phyloP scores from a whole-genome alignment of 2,888 invertebrate genomes.

The Epirrhoe alternata region DNA sequence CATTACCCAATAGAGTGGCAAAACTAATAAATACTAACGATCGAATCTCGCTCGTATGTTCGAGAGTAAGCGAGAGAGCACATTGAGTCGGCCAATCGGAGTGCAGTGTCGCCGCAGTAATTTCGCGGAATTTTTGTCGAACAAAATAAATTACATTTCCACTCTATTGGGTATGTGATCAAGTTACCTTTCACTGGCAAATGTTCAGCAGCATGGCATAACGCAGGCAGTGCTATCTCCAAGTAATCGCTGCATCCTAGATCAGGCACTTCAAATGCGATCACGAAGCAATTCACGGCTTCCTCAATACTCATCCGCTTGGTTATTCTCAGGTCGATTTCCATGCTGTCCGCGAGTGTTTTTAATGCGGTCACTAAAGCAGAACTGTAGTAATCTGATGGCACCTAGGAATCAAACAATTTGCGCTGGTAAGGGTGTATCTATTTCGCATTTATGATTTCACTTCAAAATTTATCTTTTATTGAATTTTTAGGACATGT shows the following conservation, averaged over 20 bases:
- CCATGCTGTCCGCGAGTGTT: conserved; percentile 89
- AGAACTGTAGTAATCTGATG: conserved; percentile 81
- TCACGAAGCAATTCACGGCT: conserved; percentile 86
- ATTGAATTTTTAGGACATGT: no score
- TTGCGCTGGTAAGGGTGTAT: not conserved
- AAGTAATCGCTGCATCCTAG: conserved; percentile 91
- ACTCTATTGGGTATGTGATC: no score
- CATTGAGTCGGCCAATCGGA: no score
- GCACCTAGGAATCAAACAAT: conserved; percentile 61
- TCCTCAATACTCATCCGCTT: conserved; percentile 81
- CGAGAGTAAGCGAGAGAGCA: no score
- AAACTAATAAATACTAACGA: no score
- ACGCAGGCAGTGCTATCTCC: conserved; percentile 91
- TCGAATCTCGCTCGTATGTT: no score
- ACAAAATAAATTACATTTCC: no score
- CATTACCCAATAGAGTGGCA: no score
- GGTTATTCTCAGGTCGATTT: conserved; percentile 88
- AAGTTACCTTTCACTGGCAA: conserved; percentile 88
- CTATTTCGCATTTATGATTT: no score
- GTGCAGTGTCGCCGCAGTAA: no score
- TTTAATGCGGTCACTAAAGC: conserved; percentile 91
- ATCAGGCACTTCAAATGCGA: conserved; percentile 92
- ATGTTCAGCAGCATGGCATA: conserved; percentile 91
- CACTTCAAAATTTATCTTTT: no score
- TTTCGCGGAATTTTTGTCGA: no score